Conservation (phyloP, 2,113 vertebrate species). For the Vulpes lagopus region DNA sequence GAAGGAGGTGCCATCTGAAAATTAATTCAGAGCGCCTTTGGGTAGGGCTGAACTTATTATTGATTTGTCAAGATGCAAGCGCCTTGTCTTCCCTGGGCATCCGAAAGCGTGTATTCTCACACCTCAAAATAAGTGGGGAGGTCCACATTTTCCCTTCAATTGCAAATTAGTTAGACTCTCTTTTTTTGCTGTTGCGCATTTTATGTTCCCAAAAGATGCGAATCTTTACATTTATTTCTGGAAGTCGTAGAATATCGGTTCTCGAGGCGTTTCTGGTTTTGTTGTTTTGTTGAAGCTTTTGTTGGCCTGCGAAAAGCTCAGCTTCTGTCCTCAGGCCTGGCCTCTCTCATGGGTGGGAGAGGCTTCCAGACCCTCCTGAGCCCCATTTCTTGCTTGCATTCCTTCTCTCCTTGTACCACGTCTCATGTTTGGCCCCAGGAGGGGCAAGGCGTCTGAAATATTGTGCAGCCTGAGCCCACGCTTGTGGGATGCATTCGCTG, state of each 20-base stretch:
- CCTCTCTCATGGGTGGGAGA: neutral
- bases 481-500: neutral
- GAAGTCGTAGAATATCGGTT: neutral
- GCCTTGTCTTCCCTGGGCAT: neutral
- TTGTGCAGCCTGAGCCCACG: neutral
- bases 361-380: neutral
- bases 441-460: neutral
- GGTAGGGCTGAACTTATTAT: constrained; percentile 81
- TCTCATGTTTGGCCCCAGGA: neutral
- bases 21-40: constrained; percentile 79
- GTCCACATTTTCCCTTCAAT: constrained; percentile 66
- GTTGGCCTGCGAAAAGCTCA: neutral
- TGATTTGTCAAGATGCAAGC: constrained; percentile 56
- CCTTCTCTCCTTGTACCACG: constrained; percentile 20
- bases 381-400: neutral
- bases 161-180: constrained; percentile 61
- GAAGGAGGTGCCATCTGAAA: constrained; percentile 70
- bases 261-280: constrained; percentile 3
- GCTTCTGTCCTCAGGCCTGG: neutral
- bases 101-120: neutral
- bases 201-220: constrained; percentile 72
- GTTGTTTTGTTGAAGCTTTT: neutral
- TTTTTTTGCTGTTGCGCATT: constrained; percentile 48
- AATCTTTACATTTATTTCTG: constrained; percentile 1
- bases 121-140: constrained; percentile 41